Evolutionary conservation across 2,888 invertebrate species (phyloP), one percentile per base, ranked within the genome.

Genomic region (Megaustenia siamemsis): DNA sequence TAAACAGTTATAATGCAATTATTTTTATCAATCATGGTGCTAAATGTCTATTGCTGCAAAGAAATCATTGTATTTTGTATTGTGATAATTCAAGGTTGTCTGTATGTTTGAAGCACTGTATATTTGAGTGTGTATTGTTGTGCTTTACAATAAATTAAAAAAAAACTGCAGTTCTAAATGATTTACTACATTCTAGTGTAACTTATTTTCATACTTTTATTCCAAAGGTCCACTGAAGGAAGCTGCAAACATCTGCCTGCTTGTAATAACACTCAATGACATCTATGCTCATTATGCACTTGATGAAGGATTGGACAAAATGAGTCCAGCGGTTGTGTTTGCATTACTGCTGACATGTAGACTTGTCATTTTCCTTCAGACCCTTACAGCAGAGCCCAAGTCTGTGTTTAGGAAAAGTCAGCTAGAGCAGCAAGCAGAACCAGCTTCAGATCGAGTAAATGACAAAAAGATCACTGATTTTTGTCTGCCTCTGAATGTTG

Each of bases 151-250:
- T n/a, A n/a, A n/a, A n/a, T n/a, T n/a, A n/a, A n/a, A n/a, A n/a
- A n/a, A n/a, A n/a, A n/a, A n/a, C n/a, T n/a, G n/a, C n/a, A n/a
- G n/a, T n/a, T n/a, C n/a, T n/a, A n/a, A n/a, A n/a, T n/a, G n/a
- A n/a, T n/a, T n/a, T n/a, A n/a, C n/a, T n/a, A n/a, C n/a, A n/a
- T n/a, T n/a, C n/a, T n/a, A n/a, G n/a, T n/a, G n/a, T n/a, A n/a
- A n/a, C n/a, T n/a, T n/a, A n/a, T n/a, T n/a, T n/a, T n/a, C n/a
- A n/a, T n/a, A n/a, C n/a, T n/a, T n/a, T n/a, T n/a, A n/a, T 63
- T 63, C 32, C 96, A 63, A 95, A 98, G 98, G 97, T 94, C 97
- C 97, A 94, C 95, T 98, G 87, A 98, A 98, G 94, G 97, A 98
- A 94, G 95, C 96, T 77, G 97, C 98, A 69, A 99, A 99, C 94